Evolutionary conservation across 2,888 invertebrate species (phyloP).

Genomic region (Limenitis camilla): DNA sequence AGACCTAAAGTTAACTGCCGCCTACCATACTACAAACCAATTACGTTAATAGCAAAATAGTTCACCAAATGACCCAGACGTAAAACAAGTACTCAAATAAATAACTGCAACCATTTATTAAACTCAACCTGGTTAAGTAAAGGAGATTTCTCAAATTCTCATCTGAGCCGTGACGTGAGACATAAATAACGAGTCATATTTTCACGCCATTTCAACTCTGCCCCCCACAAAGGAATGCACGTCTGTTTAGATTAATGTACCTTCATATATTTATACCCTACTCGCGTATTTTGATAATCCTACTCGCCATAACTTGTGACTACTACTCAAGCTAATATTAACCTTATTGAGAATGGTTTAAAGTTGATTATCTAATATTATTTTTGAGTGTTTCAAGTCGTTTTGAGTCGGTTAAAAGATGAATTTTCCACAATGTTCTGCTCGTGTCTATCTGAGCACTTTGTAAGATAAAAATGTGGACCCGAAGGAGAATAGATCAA

Average conservation of each 20-base stretch:
- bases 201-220: slow-evolving; percentile 71
- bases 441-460: slow-evolving; percentile 70
- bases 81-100: slow-evolving; percentile 10
- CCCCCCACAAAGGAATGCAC: slow-evolving; percentile 64
- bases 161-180: slow-evolving; percentile 42
- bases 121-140: slow-evolving; percentile 23
- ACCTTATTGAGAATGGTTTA: too few relatives aligned
- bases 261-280: slow-evolving; percentile 68
- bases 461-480: slow-evolving; percentile 72
- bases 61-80: background rate
- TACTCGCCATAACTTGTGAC: slow-evolving; percentile 35
- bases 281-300: slow-evolving; percentile 49
- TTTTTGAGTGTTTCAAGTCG: slow-evolving; percentile 24
- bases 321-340: slow-evolving; percentile 22
- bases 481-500: slow-evolving; percentile 65
- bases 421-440: slow-evolving; percentile 70
- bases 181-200: slow-evolving; percentile 71
- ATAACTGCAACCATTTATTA: slow-evolving; percentile 21
- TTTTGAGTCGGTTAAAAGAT: slow-evolving; percentile 36
- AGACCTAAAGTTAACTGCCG: background rate
- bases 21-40: too few relatives aligned
- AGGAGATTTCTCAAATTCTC: slow-evolving; percentile 41
- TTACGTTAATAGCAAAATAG: too few relatives aligned
- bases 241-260: slow-evolving; percentile 72
- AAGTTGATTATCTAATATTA: slow-evolving; percentile 18